Evolutionary conservation across 2,797 vertebrate species (phyloP).

Genomic region (Liparis tanakae): DNA sequence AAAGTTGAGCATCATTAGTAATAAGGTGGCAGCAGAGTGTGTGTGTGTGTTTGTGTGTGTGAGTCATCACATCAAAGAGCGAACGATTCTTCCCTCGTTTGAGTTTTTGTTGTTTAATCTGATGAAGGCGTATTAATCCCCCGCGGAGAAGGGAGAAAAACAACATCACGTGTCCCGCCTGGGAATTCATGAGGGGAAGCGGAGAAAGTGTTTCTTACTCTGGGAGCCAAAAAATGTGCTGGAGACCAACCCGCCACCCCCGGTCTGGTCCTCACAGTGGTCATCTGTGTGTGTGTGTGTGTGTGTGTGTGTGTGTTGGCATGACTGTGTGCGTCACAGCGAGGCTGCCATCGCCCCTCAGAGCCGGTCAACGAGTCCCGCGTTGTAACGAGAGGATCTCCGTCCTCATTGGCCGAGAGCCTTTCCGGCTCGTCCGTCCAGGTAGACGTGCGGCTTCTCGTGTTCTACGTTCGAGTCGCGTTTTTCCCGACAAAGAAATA

Average conservation of each 20-base stretch:
- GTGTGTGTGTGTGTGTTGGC: neutral
- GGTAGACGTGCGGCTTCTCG: neutral
- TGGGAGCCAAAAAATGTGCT: slow-evolving; percentile 41
- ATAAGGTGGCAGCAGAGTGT: slow-evolving; percentile 32
- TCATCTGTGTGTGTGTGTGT: neutral
- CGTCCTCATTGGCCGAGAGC: slow-evolving; percentile 43
- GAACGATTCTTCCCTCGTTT: slow-evolving; percentile 21
- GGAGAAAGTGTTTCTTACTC: slow-evolving; percentile 25
- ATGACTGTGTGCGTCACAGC: slow-evolving; percentile 46
- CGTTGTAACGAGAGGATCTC: slow-evolving; percentile 44
- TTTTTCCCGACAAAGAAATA: neutral
- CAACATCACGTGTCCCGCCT: slow-evolving; percentile 45
- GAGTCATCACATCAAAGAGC: slow-evolving; percentile 47
- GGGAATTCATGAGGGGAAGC: slow-evolving; percentile 32
- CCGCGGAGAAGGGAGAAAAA: slow-evolving; percentile 5
- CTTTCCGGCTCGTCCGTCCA: slow-evolving; percentile 55
- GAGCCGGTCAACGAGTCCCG: slow-evolving; percentile 35
- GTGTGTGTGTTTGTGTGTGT: slow-evolving; percentile 10
- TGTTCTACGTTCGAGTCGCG: neutral
- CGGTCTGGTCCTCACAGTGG: slow-evolving; percentile 16
- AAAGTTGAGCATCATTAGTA: slow-evolving; percentile 25
- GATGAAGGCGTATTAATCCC: slow-evolving; percentile 32
- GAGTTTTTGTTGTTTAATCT: slow-evolving; percentile 24
- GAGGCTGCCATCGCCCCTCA: slow-evolving; percentile 14
- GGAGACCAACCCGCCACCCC: slow-evolving; percentile 32